phyloP scores from a whole-genome alignment of 2,113 vertebrate genomes.

The Butastur rufipennis region DNA sequence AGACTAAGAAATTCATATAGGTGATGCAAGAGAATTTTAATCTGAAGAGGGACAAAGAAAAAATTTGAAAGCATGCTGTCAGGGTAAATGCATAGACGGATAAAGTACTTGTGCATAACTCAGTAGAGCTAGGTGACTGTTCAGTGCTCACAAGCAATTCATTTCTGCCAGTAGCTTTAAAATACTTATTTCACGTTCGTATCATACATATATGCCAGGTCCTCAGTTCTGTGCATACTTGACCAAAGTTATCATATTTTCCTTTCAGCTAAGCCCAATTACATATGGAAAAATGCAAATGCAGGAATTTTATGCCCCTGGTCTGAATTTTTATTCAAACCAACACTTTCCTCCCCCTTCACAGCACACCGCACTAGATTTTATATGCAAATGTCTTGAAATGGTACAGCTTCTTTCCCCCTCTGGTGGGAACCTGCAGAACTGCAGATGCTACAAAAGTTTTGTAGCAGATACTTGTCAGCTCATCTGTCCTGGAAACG shows the following conservation, averaged over 20 bases:
- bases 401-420: conserved; percentile 43
- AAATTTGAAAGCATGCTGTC: background rate
- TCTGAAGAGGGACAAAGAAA: background rate
- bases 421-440: conserved; percentile 69
- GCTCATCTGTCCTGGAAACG: background rate
- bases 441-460: conserved; percentile 2
- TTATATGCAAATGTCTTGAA: conserved; percentile 21
- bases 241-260: background rate
- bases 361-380: background rate
- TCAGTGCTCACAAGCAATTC: background rate
- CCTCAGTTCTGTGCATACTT: background rate
- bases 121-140: background rate
- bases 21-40: background rate
- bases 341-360: background rate
- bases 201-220: background rate
- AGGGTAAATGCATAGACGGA: background rate
- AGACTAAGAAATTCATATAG: background rate
- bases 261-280: background rate
- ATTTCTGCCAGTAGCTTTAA: background rate
- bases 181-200: background rate
- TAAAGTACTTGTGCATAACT: background rate
- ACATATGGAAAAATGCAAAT: background rate
- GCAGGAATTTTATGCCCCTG: background rate
- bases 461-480: background rate
- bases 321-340: background rate